Conservation (phyloP, 2,888 invertebrate species). For the Nemotelus nigrinus region DNA sequence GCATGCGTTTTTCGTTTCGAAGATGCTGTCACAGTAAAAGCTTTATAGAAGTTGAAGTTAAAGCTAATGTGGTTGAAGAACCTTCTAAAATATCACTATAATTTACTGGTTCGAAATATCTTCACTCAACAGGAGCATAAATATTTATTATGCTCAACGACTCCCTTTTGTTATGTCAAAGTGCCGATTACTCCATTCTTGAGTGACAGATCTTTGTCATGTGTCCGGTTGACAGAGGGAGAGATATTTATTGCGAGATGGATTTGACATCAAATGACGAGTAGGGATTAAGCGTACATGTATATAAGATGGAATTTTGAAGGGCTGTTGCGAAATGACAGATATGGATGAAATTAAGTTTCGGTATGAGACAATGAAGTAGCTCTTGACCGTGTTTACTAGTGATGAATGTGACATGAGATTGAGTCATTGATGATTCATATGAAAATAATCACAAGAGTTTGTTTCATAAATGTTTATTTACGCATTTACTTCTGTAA, state of each 20-base stretch:
- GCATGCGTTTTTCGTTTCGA: too few relatives aligned
- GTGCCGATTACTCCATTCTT: conserved; percentile 5
- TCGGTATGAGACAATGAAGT: too few relatives aligned
- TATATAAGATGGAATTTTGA: neutral
- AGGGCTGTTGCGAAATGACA: conserved; percentile 1
- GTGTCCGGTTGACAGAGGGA: conserved; percentile 4
- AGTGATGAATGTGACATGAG: neutral
- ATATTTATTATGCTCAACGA: conserved; percentile 13
- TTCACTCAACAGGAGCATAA: neutral
- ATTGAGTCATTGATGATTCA: neutral
- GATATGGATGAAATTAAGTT: conserved; percentile 2
- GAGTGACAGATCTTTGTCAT: conserved; percentile 23
- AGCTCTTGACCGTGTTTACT: neutral
- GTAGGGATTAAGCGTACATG: conserved; percentile 20
- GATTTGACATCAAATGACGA: neutral
- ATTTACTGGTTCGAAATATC: too few relatives aligned
- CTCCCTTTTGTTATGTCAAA: conserved; percentile 5
- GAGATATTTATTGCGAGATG: neutral
- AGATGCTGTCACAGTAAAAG: too few relatives aligned
- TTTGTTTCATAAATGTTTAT: neutral
- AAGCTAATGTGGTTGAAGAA: too few relatives aligned
- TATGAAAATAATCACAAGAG: neutral
- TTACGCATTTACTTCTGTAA: too few relatives aligned
- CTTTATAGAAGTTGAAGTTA: too few relatives aligned
- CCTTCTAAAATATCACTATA: too few relatives aligned